phyloP scores from a whole-genome alignment of 2,888 invertebrate genomes.

The Rhorus exstirpatorius region DNA sequence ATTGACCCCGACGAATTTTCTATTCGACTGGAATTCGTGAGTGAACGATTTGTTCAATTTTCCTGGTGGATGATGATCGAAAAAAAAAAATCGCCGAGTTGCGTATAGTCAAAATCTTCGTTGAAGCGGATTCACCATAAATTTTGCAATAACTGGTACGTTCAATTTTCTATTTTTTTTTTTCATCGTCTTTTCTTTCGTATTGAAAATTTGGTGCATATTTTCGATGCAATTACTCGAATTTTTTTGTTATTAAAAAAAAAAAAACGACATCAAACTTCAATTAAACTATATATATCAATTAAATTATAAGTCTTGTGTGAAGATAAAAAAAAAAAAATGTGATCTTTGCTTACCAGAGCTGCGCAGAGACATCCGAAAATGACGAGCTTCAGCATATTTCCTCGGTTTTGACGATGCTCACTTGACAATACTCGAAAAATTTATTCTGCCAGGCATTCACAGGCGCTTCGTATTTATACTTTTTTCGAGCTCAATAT shows the following conservation, averaged over 20 bases:
- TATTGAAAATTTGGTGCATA: no score
- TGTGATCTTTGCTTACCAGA: constrained; percentile 55
- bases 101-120: no score
- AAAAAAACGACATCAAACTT: background rate
- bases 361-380: constrained; percentile 66
- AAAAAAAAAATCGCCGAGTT: no score
- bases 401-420: background rate
- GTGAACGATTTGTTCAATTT: no score
- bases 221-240: no score
- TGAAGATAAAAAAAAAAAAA: constrained; percentile 4
- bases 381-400: constrained; percentile 72
- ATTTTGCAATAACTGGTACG: no score
- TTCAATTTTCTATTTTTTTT: no score
- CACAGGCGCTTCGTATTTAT: constrained; percentile 49
- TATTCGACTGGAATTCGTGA: no score
- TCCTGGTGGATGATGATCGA: no score
- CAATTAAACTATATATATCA: background rate
- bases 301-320: background rate
- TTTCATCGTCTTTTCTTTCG: no score
- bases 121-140: no score
- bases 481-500: background rate
- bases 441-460: constrained; percentile 12
- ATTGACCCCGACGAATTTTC: no score
- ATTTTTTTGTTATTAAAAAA: background rate
- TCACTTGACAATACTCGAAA: background rate